These are phyloP conservation scores for Plectrocnemia conspersa DNA, from an alignment of 1,140 invertebrate genomes.

Conservation along the genomic window DNA sequence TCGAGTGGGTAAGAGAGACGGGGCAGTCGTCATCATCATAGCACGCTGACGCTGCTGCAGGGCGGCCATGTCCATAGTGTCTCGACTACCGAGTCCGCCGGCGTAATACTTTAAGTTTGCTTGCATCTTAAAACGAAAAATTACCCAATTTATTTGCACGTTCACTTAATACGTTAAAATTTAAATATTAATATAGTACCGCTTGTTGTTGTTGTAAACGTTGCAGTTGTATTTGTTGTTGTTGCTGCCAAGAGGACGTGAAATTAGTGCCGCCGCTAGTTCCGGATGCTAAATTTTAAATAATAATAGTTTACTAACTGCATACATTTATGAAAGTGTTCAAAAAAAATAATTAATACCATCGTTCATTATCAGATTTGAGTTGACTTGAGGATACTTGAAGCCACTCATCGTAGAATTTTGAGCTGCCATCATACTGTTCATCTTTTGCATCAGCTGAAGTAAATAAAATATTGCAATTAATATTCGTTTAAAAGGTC, in stretches of 20 bases:
- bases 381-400: conserved; percentile 40
- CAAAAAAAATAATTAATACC: too few relatives aligned
- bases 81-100: conserved; percentile 48
- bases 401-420: conserved; percentile 45
- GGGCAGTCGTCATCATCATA: conserved; percentile 39
- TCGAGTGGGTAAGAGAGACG: conserved; percentile 9
- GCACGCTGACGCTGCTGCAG: conserved; percentile 47
- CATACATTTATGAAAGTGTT: too few relatives aligned
- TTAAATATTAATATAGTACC: conserved; percentile 34
- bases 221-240: conserved; percentile 45
- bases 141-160: neutral
- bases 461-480: too few relatives aligned
- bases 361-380: conserved; percentile 22
- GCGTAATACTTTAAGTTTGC: conserved; percentile 46
- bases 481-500: too few relatives aligned
- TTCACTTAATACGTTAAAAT: neutral
- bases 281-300: too few relatives aligned
- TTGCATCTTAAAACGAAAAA: conserved; percentile 20
- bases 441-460: conserved; percentile 49
- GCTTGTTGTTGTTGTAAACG: conserved; percentile 47
- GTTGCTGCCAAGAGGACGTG: conserved; percentile 48
- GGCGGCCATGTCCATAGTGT: conserved; percentile 48
- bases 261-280: conserved; percentile 42
- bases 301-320: too few relatives aligned
- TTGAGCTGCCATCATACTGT: conserved; percentile 42